Evolutionary conservation across 2,113 vertebrate species (phyloP).

Genomic region (Hyperoodon ampullatus): DNA sequence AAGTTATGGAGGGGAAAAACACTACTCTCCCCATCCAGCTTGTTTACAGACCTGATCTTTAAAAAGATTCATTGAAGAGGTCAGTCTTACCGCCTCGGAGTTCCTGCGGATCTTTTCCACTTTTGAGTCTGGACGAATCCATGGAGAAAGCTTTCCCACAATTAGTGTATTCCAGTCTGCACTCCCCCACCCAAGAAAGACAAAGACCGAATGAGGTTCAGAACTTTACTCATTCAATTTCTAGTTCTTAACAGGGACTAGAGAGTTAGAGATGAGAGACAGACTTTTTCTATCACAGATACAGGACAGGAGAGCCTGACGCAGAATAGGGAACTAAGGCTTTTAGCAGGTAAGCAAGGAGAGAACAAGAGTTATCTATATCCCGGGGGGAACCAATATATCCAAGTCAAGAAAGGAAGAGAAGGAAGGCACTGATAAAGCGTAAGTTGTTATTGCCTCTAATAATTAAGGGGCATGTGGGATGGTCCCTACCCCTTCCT

Average conservation of each 20-base stretch:
- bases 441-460: constrained; percentile 59
- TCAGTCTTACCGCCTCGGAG: constrained; percentile 90
- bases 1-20: not conserved
- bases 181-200: constrained; percentile 69
- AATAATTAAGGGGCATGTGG: constrained; percentile 41
- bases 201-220: constrained; percentile 67
- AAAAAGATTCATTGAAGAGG: not conserved
- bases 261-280: constrained; percentile 24
- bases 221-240: constrained; percentile 38
- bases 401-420: constrained; percentile 48
- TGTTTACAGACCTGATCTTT: not conserved
- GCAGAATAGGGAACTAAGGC: not conserved
- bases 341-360: constrained; percentile 52
- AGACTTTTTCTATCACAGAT: constrained; percentile 53
- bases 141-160: constrained; percentile 94
- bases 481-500: constrained; percentile 89
- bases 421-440: not conserved
- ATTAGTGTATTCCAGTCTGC: constrained; percentile 96
- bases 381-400: constrained; percentile 19
- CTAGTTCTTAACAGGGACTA: constrained; percentile 52
- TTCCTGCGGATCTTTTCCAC: constrained; percentile 90
- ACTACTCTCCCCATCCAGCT: not conserved
- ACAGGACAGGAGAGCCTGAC: constrained; percentile 15
- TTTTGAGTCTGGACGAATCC: constrained; percentile 93
- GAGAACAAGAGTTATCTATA: constrained; percentile 31